Conservation (phyloP, 1,140 invertebrate species). For the Penaeus chinensis region DNA sequence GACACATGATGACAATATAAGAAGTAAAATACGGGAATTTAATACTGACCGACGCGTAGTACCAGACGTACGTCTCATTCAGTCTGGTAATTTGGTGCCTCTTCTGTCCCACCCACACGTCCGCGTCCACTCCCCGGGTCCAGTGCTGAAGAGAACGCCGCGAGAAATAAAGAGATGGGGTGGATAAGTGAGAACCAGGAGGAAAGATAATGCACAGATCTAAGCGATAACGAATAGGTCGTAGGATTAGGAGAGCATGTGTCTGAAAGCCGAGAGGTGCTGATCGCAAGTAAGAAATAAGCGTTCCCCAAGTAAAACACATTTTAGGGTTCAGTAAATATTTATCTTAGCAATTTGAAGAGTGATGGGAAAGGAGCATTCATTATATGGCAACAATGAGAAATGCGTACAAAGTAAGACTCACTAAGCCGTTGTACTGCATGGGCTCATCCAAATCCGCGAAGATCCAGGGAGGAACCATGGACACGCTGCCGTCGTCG, state of each 20-base stretch:
- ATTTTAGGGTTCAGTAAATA: no score
- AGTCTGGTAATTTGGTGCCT: neutral
- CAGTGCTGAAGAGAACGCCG: neutral
- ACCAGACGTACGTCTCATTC: constrained; percentile 29
- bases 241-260: no score
- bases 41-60: constrained; percentile 35
- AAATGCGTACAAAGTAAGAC: neutral
- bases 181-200: no score
- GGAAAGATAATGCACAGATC: no score
- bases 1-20: no score
- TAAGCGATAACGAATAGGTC: no score
- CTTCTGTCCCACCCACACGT: constrained; percentile 38
- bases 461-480: constrained; percentile 42
- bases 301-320: no score
- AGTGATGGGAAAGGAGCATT: neutral
- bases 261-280: no score
- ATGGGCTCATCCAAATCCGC: constrained; percentile 28
- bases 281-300: no score
- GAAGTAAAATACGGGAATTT: no score
- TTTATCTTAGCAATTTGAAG: neutral
- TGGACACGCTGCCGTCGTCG: constrained; percentile 11
- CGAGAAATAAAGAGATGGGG: neutral
- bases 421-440: constrained; percentile 39
- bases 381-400: neutral
- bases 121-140: neutral